Evolutionary conservation across 2,797 vertebrate species (phyloP), one percentile per base, ranked within the genome.

Genomic region (Tragopan temminckii): DNA sequence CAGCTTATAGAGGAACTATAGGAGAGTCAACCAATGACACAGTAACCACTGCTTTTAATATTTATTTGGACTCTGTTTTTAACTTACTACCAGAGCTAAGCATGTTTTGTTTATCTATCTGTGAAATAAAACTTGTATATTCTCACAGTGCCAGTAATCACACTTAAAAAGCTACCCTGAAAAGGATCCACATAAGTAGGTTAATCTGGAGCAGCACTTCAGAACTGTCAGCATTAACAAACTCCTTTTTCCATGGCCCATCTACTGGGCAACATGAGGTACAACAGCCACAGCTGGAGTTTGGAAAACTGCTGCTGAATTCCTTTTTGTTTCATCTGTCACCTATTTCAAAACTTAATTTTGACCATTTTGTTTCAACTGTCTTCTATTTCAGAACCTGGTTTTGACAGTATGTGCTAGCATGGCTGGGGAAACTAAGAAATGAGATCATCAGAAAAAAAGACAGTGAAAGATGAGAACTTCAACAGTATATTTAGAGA

Each of bases 211-310:
- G 55, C 82, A 87, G 63, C 53, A 11, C 59, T 76, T 57, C 78
- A 80, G 21, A 87, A 42, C 31, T 53, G 81, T 6, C 31, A 25
- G 12, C 8, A 57, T 12, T 69, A 80, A 71, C 35, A 67, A 76
- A 80, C 13, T 66, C 35, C 38, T 57, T 75, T 93, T 95, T 71
- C 53, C 55, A 55, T 1, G 8, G 62, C 42, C 61, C 59, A 80
- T 80, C 84, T 90, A 85, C 66, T 80, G 53, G 75, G 57, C 84
- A 87, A 50, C 42, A 53, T 33, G 74, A 85, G 55, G 35, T 66
- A 72, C n/a, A 80, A 90, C 70, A 85, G 18, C 50, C 90, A 93
- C 76, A 95, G 79, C 53, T 87, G 71, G 53, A 95, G 69, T 42
- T 88, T 0, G 23, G 20, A 92, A 78, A 55, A 48, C 55, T 78